Base-by-base conservation (phyloP, 2,888 invertebrate species). In the Onthophagus sagittarius region DNA sequence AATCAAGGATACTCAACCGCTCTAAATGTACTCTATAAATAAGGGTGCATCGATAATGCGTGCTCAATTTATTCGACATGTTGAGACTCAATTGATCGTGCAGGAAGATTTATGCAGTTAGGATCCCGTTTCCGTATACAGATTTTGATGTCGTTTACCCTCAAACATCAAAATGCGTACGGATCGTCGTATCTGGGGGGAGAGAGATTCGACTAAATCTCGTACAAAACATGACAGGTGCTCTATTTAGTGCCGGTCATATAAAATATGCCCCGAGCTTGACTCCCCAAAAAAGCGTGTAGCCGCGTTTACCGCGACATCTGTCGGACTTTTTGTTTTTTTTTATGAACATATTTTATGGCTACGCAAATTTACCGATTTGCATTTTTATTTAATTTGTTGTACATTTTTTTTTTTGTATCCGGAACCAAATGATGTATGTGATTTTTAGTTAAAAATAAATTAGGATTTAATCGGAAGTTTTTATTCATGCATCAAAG, bases 61-160 rank as follows among this genome's bases (percentile, higher is more conserved):
- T 81, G 83, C 83, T 82, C 84, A 83, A 83, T 84, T 84, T 83
- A 83, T 82, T 77, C 83, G 81, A 83, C 83, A 82, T 83, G 83
- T 83, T 83, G 39, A 83, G 79, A 83, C 82, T 83, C 84, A 84
- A 84, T 84, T 84, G 84, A 83, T 82, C 84, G 82, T 83, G 80
- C 80, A 82, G 82, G 82, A 82, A 84, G 84, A 84, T 84, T 84
- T 83, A 84, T 84, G 79, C 75, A 75, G 77, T 77, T 78, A 75
- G 39, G 5, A 7, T 7, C 39, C 11, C 39, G 39, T 7, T 53
- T 53, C 39, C 39, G 39, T 53, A 53, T 53, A 53, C 39, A 53
- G 39, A 53, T 53, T 53, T 53, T 11, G 39, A 7, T 53, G 39
- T 53, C 39, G 39, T 53, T 53, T 53, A 53, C 39, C 39, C 39